phyloP scores from a whole-genome alignment of 92 coral and sea anemone species.

The Parazoanthus swiftii region DNA sequence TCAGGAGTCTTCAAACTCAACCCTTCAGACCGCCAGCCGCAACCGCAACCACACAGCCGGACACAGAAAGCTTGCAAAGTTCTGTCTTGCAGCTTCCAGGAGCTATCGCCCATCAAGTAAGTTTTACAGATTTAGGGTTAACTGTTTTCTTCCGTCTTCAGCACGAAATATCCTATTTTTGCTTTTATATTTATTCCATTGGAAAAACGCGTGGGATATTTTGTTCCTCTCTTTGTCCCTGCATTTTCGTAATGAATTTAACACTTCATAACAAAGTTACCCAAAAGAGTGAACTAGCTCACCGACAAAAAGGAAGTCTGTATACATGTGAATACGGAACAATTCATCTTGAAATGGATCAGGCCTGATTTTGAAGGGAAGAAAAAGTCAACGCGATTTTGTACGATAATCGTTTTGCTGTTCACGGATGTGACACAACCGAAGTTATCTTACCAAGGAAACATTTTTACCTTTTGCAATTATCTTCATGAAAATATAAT shows the following conservation, averaged over 20 bases:
- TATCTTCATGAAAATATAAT: too few relatives aligned
- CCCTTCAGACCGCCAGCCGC: background rate
- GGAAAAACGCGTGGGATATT: background rate
- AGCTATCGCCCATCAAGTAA: background rate
- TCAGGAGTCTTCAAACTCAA: conserved; percentile 15
- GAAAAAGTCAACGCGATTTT: background rate
- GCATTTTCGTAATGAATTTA: background rate
- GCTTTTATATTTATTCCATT: background rate
- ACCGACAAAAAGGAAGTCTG: background rate
- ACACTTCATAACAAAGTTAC: background rate
- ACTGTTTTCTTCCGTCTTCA: background rate
- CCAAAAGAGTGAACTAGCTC: background rate
- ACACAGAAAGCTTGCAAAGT: background rate
- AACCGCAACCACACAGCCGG: background rate
- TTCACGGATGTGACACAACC: too few relatives aligned
- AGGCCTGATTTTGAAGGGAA: background rate
- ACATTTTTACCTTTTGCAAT: too few relatives aligned
- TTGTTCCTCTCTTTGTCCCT: background rate
- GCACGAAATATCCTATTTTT: background rate
- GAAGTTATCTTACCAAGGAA: too few relatives aligned
- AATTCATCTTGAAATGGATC: background rate
- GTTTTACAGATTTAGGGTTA: background rate
- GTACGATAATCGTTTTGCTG: too few relatives aligned
- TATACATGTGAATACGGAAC: background rate
- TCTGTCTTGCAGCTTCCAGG: background rate